Conservation (phyloP, 1,140 invertebrate species). For the Spodoptera frugiperda region DNA sequence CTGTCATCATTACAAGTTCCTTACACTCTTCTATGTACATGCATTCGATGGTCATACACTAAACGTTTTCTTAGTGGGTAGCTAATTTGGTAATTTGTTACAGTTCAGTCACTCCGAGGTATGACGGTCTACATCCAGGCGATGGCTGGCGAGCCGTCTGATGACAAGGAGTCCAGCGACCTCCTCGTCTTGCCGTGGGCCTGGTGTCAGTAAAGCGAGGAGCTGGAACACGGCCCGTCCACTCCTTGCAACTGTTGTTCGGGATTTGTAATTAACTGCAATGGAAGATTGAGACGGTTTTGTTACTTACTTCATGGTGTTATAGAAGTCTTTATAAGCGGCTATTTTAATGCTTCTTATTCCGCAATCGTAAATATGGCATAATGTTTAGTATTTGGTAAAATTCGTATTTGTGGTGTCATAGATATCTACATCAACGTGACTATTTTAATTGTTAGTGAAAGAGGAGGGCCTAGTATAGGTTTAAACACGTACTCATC, state of each 20-base stretch:
- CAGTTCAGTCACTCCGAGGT: conserved; percentile 12
- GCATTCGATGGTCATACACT: conserved; percentile 36
- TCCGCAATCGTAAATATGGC: too few species aligned
- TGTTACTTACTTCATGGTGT: too few species aligned
- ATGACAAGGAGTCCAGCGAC: conserved; percentile 76
- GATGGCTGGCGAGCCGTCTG: conserved; percentile 75
- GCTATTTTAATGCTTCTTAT: too few species aligned
- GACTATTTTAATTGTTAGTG: too few species aligned
- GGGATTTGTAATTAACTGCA: conserved; percentile 70
- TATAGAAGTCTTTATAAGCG: too few species aligned
- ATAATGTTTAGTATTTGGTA: too few species aligned
- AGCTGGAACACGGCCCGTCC: conserved; percentile 78
- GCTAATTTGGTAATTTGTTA: background rate
- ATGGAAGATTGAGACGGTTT: conserved; percentile 13
- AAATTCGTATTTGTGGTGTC: too few species aligned
- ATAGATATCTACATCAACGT: too few species aligned
- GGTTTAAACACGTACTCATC: too few species aligned
- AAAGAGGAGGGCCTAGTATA: too few species aligned
- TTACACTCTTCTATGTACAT: conserved; percentile 40
- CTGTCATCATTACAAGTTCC: conserved; percentile 16
- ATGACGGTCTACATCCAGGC: conserved; percentile 77
- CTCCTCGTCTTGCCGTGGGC: conserved; percentile 63
- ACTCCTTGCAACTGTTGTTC: conserved; percentile 78
- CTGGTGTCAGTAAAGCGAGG: conserved; percentile 82
- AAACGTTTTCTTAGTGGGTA: conserved; percentile 18